Evolutionary conservation across 1,140 invertebrate genomes (phyloP), one percentile per base, ranked within the genome.

Genomic region (Apis cerana): DNA sequence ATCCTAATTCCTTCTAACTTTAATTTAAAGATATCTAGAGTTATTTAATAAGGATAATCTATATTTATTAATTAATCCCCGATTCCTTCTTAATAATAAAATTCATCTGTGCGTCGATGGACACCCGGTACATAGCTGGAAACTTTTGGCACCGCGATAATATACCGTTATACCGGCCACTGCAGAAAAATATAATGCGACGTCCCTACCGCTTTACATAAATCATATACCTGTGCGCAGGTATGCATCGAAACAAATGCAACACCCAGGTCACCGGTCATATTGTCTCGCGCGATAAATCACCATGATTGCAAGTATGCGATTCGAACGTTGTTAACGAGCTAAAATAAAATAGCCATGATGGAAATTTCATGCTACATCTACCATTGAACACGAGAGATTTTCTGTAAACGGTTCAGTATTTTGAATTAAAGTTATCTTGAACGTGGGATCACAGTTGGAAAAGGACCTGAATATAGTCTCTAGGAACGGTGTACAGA

Each of bases 171-270:
- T 75, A 62, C 85, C 33, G 33, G 65, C 72, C 69, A 78, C 78
- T 84, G 86, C 86, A 84, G 85, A 88, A 88, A 87, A 81, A 87
- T 87, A 69, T 80, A 75, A 87, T 65, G 74, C 86, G 82, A 77
- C 76, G 19, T 7, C 58, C 21, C 1, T 58, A 21, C n/a, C 9
- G 23, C n/a, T 69, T 74, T 77, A 72, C 33, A 69, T 71, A 78
- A 80, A 43, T n/a, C 77, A 68, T 54, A 62, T 75, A 81, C 61
- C 71, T 81, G 71, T 79, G 67, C 19, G 12, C 68, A 33, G 33
- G 33, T 12, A 52, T 33, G 12, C n/a, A 56, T 10, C 75, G 67
- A 71, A 65, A 65, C 50, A 59, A 82, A 71, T n/a, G 59, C 70
- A 48, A 69, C 48, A 19, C 75, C 33, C 50, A 33, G 75, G 27